Evolutionary conservation across 1,140 invertebrate genomes (phyloP), one percentile per base, ranked within the genome.

Genomic region (Neuroterus valhalla): DNA sequence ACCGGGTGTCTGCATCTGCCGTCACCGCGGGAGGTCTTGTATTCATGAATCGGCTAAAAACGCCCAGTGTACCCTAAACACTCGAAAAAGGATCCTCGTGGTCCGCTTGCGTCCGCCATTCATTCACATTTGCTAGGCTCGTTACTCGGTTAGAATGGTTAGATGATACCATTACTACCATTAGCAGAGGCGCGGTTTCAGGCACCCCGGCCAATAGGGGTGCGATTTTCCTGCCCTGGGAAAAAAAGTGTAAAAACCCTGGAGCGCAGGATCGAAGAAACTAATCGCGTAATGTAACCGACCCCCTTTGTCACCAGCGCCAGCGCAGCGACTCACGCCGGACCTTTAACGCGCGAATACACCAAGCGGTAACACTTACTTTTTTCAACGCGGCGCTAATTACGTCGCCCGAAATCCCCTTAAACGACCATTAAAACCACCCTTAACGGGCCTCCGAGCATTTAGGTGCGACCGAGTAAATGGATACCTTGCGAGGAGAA

Each of bases 1-100:
- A 81, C 82, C 80, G 82, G 81, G 81, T 84, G 83, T 82, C 82
- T 78, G 81, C 89, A 89, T 89, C 89, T 89, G 89, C 86, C 79
- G 70, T 71, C 78, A 73, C 89, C 75, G 78, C 89, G 66, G 88
- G 89, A 88, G 87, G 87, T 85, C 87, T 43, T 68, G 73, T 74
- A 77, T 76, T 78, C 48, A 76, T 66, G 79, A 83, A 71, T 66
- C 74, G 78, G 1, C 68, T 15, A 26, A 76, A 79, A 78, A 79
- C 77, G 77, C 78, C 80, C 76, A 76, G 67, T 76, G 68, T 66
- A 48, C 38, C 78, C 66, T 66, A 48, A 74, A 72, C 66, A 67
- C 76, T 72, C 68, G 78, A 85, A 75, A 86, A 83, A 82, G 50
- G 73, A 78, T 81, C 52, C 52, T 62, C 52, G 52, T 62, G 21